Conservation (phyloP, 1,140 invertebrate genomes). For the Delia radicum region DNA sequence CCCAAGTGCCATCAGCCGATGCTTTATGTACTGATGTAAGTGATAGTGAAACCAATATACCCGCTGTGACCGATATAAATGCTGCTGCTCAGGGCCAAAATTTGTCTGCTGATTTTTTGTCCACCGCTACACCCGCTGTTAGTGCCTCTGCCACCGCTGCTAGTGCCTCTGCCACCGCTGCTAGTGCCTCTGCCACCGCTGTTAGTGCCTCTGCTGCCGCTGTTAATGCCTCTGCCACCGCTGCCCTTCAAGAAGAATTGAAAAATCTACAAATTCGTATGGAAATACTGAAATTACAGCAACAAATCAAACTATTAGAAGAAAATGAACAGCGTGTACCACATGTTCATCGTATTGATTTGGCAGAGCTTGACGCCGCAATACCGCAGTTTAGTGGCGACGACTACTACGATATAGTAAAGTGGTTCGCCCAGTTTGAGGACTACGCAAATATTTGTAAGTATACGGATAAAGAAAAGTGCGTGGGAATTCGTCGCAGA, state of each 20-base stretch:
- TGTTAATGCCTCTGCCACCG: neutral
- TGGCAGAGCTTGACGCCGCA: neutral
- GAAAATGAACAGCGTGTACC: neutral
- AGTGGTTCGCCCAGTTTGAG: constrained; percentile 17
- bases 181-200: too few species aligned
- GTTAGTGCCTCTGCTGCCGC: too few species aligned
- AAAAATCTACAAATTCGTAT: neutral
- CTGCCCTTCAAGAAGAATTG: neutral
- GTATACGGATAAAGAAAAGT: neutral
- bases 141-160: too few species aligned
- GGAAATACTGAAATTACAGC: neutral
- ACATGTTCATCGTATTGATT: constrained; percentile 7
- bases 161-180: too few species aligned
- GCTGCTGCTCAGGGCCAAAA: too few species aligned
- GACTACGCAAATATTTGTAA: neutral
- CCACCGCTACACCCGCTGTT: too few species aligned
- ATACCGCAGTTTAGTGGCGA: constrained; percentile 15
- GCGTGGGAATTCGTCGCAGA: neutral
- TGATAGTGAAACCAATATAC: too few species aligned
- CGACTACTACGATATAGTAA: constrained; percentile 6
- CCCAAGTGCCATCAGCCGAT: too few species aligned
- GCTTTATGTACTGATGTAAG: too few species aligned
- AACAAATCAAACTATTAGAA: neutral
- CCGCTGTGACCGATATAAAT: too few species aligned
- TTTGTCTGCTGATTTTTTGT: too few species aligned